A percentile compares a stretch with the other conserved stretches of the same genome.
These are phyloP conservation scores for Melanotaenia nigrans DNA, from an alignment of 2,797 vertebrate species.

Conservation along the genomic window DNA sequence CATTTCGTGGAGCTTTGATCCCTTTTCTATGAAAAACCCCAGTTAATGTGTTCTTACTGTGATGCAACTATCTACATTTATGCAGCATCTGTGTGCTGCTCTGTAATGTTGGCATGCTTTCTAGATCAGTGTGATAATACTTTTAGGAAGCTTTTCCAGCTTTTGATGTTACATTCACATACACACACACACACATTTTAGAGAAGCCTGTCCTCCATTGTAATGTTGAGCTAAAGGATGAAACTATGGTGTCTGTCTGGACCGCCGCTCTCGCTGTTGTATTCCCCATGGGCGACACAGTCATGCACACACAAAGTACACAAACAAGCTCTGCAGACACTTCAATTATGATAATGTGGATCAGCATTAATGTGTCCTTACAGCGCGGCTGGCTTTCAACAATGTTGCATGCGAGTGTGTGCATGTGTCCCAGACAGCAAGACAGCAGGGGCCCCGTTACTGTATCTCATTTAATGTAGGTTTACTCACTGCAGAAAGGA, in stretches of 20 bases:
- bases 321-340: slow-evolving; percentile 75
- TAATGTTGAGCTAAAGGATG: slow-evolving; percentile 70
- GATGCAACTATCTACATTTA: slow-evolving; percentile 23
- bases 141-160: slow-evolving; percentile 42
- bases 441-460: slow-evolving; percentile 55
- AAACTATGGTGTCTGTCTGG: slow-evolving; percentile 71
- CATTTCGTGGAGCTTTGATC: slow-evolving; percentile 22
- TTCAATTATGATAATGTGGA: slow-evolving; percentile 85
- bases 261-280: slow-evolving; percentile 55
- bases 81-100: slow-evolving; percentile 27
- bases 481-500: slow-evolving; percentile 43
- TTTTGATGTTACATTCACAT: slow-evolving; percentile 22
- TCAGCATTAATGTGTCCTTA: slow-evolving; percentile 78
- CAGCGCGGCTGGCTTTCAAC: slow-evolving; percentile 65
- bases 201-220: slow-evolving; percentile 54
- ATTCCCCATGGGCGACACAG: slow-evolving; percentile 58
- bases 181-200: slow-evolving; percentile 35
- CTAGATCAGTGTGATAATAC: slow-evolving; percentile 51
- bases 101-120: slow-evolving; percentile 40
- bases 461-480: slow-evolving; percentile 69
- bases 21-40: slow-evolving; percentile 2
- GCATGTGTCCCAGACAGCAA: slow-evolving; percentile 60
- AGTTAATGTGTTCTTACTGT: slow-evolving; percentile 13
- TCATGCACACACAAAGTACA: slow-evolving; percentile 59
- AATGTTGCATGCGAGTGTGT: slow-evolving; percentile 46